Evolutionary conservation across 2,797 vertebrate species (phyloP).

Genomic region (Sphaeramia orbicularis): DNA sequence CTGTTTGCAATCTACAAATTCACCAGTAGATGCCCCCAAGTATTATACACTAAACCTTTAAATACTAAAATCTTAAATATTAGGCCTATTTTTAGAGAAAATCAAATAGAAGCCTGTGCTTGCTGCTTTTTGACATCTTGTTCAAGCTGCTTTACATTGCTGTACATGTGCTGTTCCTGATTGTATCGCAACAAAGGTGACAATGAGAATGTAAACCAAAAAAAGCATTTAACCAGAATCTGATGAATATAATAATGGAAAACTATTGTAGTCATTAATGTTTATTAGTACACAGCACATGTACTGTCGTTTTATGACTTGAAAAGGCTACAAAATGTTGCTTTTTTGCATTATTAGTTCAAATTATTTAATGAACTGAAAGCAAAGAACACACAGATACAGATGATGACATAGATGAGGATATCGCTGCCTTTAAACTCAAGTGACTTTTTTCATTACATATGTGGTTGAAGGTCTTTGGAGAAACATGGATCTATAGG

Average conservation of each 20-base stretch:
- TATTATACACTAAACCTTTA: too few species aligned
- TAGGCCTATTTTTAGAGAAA: too few species aligned
- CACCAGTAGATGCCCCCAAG: too few species aligned
- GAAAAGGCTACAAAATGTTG: background rate
- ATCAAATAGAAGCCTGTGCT: background rate
- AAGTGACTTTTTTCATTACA: background rate
- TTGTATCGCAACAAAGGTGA: background rate
- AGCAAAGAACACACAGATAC: background rate
- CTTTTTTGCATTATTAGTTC: background rate
- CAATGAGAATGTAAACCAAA: background rate
- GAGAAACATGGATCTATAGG: background rate
- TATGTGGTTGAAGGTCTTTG: slow-evolving; percentile 2
- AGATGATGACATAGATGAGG: background rate
- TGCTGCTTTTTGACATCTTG: slow-evolving; percentile 7
- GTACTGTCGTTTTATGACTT: slow-evolving; percentile 2
- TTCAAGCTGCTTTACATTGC: background rate
- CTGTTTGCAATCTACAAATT: too few species aligned
- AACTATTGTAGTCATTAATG: too few species aligned
- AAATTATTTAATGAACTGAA: background rate
- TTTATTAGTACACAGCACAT: slow-evolving; percentile 6
- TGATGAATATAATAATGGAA: background rate
- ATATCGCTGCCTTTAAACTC: background rate
- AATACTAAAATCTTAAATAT: too few species aligned
- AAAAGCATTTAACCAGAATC: background rate
- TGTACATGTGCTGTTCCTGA: slow-evolving; percentile 12